phyloP scores from a whole-genome alignment of 2,797 vertebrate species.

The Myotis daubentonii region DNA sequence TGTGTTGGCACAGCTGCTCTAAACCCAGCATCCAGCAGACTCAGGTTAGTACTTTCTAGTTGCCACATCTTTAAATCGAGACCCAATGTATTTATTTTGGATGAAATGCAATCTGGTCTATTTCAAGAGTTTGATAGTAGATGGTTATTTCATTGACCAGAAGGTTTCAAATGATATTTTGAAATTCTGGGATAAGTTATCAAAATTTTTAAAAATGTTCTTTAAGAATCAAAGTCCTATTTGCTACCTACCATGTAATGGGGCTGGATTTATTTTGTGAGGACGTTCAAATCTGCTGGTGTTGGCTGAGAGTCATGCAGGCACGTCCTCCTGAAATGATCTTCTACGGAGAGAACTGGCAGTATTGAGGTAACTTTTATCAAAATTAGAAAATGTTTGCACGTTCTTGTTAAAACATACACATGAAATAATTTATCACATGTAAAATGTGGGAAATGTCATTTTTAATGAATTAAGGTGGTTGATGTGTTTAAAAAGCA shows the following conservation, averaged over 20 bases:
- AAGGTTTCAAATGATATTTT: neutral
- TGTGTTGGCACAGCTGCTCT: rapidly evolving
- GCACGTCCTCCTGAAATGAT: neutral
- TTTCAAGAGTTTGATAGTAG: neutral
- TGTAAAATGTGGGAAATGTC: neutral
- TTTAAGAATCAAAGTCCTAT: conserved; percentile 4
- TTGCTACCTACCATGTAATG: neutral
- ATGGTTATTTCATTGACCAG: neutral
- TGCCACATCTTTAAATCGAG: neutral
- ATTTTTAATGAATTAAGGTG: neutral
- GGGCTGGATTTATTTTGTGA: neutral
- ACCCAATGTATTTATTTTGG: neutral
- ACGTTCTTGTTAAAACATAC: neutral
- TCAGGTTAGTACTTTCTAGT: neutral
- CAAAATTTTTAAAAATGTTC: neutral
- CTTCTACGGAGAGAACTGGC: neutral
- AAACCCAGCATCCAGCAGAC: neutral
- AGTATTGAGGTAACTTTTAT: neutral
- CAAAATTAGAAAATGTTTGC: neutral
- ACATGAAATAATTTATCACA: neutral
- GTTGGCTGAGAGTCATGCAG: neutral
- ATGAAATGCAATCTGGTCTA: neutral
- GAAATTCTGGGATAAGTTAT: neutral
- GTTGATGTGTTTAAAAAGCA: neutral
- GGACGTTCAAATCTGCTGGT: conserved; percentile 33